Conservation (phyloP, 2,113 vertebrate genomes). For the Perca flavescens region DNA sequence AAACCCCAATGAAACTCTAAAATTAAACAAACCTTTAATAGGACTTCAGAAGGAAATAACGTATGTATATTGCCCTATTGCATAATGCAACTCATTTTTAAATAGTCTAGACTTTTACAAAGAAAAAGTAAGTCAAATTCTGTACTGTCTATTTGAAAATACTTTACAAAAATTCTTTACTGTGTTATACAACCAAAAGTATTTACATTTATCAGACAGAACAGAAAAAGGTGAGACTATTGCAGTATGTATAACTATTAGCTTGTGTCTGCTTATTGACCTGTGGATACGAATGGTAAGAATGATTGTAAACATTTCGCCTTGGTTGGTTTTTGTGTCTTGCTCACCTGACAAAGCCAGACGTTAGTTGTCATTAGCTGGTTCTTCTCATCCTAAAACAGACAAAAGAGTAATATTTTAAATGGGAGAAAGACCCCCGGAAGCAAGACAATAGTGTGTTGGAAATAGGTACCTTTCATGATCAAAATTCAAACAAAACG, state of each 20-base stretch:
- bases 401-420: background rate
- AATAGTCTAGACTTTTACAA: background rate
- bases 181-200: background rate
- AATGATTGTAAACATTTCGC: background rate
- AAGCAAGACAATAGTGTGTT: background rate
- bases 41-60: background rate
- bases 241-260: background rate
- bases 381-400: constrained; percentile 95
- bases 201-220: background rate
- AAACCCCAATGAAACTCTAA: background rate
- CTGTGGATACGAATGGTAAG: background rate
- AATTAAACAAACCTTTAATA: background rate
- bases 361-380: constrained; percentile 98
- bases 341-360: constrained; percentile 88
- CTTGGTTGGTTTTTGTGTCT: background rate
- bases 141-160: background rate
- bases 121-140: background rate
- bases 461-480: background rate
- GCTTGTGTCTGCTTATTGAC: background rate
- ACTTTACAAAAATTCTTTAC: background rate
- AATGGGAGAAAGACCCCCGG: background rate
- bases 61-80: background rate
- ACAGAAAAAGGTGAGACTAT: background rate
- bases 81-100: background rate
- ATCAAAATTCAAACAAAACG: background rate